Evolutionary conservation across 2,113 vertebrate genomes (phyloP), one percentile per base, ranked within the genome.

Genomic region (Numenius arquata): DNA sequence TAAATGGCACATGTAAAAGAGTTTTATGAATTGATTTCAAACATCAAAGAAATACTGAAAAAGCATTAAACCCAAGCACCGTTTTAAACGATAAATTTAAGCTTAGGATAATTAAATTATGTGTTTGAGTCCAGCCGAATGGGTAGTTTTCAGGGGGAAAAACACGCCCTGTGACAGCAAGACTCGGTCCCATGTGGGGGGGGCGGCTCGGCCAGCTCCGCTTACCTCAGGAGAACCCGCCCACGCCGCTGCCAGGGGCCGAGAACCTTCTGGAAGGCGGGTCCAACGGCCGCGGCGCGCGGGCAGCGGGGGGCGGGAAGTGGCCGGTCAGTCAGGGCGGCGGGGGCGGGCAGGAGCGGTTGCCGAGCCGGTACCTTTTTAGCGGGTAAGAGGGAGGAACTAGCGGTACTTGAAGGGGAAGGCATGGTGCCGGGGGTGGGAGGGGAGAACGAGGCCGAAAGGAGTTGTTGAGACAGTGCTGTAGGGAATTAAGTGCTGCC

Each of bases 161-260:
- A 65, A 34, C 0, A 1, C 34, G 4, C 5, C 41, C 18, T 4
- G 45, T 1, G 15, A 1, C 6, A 13, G 48, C 0, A 18, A 21
- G 25, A 5, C 0, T 17, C 19, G 1, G 17, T 1, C 15, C 43
- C 2, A 0, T 1, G 30, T 1, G 21, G 15, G 12, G 5, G 5
- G 2, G 4, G 11, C 4, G 0, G 30, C 62, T 2, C 3, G 2
- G 26, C 11, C 5, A 0, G 3, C 10, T 9, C 36, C 0, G 9
- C 4, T 6, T 1, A 3, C 6, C 20, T 12, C 50, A 1, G 17
- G 1, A 19, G 0, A 3, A 2, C 22, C 2, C 0, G 22, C 41
- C 15, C 3, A 4, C 21, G 17, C 30, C 2, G 2, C 38, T 12
- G 70, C 30, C 1, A 8, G 5, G 29, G 13, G 2, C 4, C 2